Percentiles rank a stretch among this genome's conserved stretches.
phyloP scores from a whole-genome alignment of 1,140 invertebrate species.

The Drosophila pseudoananassae region DNA sequence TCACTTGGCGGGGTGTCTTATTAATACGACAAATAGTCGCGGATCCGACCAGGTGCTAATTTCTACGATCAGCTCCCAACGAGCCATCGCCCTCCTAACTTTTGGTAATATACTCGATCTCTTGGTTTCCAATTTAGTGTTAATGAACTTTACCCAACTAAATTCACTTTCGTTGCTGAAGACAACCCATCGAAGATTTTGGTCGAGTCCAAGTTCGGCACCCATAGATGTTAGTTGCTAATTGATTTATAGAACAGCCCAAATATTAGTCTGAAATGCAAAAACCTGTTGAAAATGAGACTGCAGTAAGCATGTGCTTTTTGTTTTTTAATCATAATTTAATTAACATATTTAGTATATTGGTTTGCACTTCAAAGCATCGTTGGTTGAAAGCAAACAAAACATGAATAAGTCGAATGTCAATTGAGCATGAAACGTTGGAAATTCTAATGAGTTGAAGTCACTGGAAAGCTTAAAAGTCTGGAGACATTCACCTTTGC shows the following conservation, averaged over 20 bases:
- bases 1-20: slow-evolving; percentile 16
- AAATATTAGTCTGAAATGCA: slow-evolving; percentile 26
- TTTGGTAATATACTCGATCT: slow-evolving; percentile 1
- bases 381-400: slow-evolving; percentile 34
- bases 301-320: slow-evolving; percentile 35
- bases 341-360: slow-evolving; percentile 49
- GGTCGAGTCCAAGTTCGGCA: slow-evolving; percentile 13
- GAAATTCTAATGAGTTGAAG: slow-evolving; percentile 34
- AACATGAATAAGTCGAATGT: slow-evolving; percentile 16
- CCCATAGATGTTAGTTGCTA: slow-evolving; percentile 22
- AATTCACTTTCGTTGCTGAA: slow-evolving; percentile 49
- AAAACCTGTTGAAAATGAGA: slow-evolving; percentile 30
- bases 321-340: slow-evolving; percentile 40
- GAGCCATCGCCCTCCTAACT: slow-evolving; percentile 1
- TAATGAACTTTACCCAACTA: slow-evolving; percentile 64
- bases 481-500: slow-evolving; percentile 8
- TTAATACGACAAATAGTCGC: slow-evolving; percentile 30
- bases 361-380: slow-evolving; percentile 23
- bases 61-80: slow-evolving; percentile 35
- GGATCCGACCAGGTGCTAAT: slow-evolving; percentile 58
- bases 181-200: slow-evolving; percentile 2
- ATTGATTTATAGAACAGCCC: slow-evolving; percentile 31
- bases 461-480: slow-evolving; percentile 17
- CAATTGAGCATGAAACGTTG: slow-evolving; percentile 22
- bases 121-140: slow-evolving; percentile 28